phyloP scores from a whole-genome alignment of 2,797 vertebrate genomes.

The Tiaroga cobitis region DNA sequence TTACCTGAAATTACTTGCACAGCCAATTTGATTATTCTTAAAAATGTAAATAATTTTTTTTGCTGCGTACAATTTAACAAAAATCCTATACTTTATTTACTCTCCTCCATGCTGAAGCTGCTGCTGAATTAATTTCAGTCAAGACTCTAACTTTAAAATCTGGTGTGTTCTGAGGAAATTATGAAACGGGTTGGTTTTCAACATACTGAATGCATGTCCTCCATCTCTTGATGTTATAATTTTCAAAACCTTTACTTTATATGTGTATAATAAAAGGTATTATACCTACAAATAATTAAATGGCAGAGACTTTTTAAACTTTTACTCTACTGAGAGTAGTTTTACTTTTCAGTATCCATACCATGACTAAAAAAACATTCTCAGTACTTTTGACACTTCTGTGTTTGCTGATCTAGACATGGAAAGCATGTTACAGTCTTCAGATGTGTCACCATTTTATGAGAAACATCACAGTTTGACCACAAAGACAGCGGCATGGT shows the following conservation, averaged over 20 bases:
- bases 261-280: no score
- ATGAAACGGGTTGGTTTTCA: not conserved
- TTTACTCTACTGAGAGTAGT: no score
- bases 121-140: not conserved
- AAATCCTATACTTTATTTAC: not conserved
- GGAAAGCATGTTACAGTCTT: not conserved
- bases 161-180: not conserved
- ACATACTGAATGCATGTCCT: not conserved
- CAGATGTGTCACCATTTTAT: not conserved
- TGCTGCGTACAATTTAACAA: not conserved
- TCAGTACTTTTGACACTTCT: not conserved
- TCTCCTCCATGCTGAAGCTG: no score
- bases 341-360: not conserved
- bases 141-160: not conserved
- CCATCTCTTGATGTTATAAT: no score
- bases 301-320: no score
- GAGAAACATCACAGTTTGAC: slow-evolving; percentile 9
- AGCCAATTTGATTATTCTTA: no score
- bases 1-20: not conserved
- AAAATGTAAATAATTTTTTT: not conserved
- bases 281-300: no score
- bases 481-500: not conserved
- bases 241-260: no score
- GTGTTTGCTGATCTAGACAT: not conserved
- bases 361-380: not conserved